Percentiles rank a stretch among this genome's conserved stretches.
phyloP scores from a whole-genome alignment of 2,797 vertebrate genomes.

The Siniperca scherzeri region DNA sequence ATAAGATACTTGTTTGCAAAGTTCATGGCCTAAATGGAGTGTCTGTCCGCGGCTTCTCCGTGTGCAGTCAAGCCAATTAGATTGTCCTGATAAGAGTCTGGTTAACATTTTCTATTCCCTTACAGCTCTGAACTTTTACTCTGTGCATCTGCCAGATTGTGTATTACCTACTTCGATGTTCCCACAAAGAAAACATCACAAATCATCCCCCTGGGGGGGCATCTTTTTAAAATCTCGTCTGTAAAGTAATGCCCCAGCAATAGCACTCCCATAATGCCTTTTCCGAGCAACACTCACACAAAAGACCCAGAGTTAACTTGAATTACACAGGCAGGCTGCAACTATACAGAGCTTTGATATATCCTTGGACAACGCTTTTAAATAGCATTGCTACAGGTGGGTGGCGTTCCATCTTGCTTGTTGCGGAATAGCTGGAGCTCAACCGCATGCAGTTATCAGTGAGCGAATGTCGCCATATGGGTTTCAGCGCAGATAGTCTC shows the following conservation, averaged over 20 bases:
- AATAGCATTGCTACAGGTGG: slow-evolving; percentile 58
- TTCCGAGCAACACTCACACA: slow-evolving; percentile 48
- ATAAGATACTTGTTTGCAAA: slow-evolving; percentile 25
- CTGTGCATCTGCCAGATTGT: slow-evolving; percentile 28
- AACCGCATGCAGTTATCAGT: neutral
- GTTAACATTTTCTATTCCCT: slow-evolving; percentile 12
- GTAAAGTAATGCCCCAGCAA: slow-evolving; percentile 16
- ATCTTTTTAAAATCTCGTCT: slow-evolving; percentile 16
- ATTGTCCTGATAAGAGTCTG: slow-evolving; percentile 29
- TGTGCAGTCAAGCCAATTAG: slow-evolving; percentile 9
- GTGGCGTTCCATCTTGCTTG: slow-evolving; percentile 35
- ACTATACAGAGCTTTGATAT: slow-evolving; percentile 21
- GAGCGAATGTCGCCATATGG: neutral
- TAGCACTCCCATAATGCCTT: slow-evolving; percentile 47
- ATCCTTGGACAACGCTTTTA: slow-evolving; percentile 26
- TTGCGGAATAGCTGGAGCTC: slow-evolving; percentile 21
- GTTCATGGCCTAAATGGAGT: slow-evolving; percentile 2
- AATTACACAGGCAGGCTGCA: slow-evolving; percentile 40
- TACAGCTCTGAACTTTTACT: slow-evolving; percentile 25
- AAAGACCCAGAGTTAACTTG: slow-evolving; percentile 55
- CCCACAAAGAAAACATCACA: slow-evolving; percentile 12
- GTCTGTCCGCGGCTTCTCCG: slow-evolving; percentile 1
- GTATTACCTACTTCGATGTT: neutral
- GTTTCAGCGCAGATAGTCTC: neutral
- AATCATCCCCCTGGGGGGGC: neutral